Evolutionary conservation across 2,888 invertebrate genomes (phyloP).

Genomic region (Gari tellinella): DNA sequence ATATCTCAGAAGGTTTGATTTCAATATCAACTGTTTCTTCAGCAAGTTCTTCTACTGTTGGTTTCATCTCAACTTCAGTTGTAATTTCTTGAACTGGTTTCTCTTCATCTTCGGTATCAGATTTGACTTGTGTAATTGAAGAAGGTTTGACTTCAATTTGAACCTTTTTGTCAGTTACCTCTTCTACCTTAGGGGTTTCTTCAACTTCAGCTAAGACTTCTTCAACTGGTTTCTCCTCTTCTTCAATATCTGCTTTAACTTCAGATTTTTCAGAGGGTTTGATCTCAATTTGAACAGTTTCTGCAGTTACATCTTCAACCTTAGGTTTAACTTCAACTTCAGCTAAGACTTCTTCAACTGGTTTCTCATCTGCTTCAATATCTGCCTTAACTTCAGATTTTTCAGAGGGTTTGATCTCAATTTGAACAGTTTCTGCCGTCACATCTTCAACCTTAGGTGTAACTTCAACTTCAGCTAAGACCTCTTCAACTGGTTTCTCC

Average conservation of each 20-base stretch:
- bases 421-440: constrained; percentile 22
- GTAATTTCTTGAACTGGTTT: constrained; percentile 3
- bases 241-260: constrained; percentile 7
- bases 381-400: constrained; percentile 15
- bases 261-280: constrained; percentile 16
- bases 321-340: constrained; percentile 5
- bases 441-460: constrained; percentile 13
- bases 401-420: constrained; percentile 12
- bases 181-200: constrained; percentile 21
- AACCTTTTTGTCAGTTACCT: constrained; percentile 8
- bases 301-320: constrained; percentile 10
- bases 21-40: constrained; percentile 15
- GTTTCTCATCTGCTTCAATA: constrained; percentile 8
- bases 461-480: constrained; percentile 8
- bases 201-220: constrained; percentile 5
- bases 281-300: constrained; percentile 6
- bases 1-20: constrained; percentile 7
- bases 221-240: constrained; percentile 1
- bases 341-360: constrained; percentile 8
- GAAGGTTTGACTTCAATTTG: constrained; percentile 27
- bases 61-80: constrained; percentile 13
- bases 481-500: constrained; percentile 16
- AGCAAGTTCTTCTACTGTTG: constrained; percentile 13
- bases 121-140: constrained; percentile 30
- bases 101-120: constrained; percentile 10